Evolutionary conservation across 2,888 invertebrate species (phyloP).

Genomic region (Microctonus brassicae): DNA sequence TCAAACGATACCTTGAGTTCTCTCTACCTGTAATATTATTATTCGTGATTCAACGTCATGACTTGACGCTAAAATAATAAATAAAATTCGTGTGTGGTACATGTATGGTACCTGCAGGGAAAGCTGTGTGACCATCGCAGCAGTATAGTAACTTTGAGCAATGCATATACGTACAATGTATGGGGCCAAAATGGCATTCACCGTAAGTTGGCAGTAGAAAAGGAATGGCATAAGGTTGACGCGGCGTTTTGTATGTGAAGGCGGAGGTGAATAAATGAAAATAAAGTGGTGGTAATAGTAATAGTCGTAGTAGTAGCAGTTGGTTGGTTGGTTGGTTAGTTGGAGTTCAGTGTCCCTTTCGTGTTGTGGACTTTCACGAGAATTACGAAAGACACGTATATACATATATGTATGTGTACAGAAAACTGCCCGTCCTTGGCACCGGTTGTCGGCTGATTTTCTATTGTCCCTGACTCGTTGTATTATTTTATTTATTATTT

Average conservation of each 20-base stretch:
- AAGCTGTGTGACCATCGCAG: conserved; percentile 33
- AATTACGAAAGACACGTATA: conserved; percentile 65
- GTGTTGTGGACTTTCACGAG: conserved; percentile 68
- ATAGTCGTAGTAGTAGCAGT: conserved; percentile 31
- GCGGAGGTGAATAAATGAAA: conserved; percentile 41
- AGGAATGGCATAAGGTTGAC: conserved; percentile 2
- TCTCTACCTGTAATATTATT: conserved; percentile 46
- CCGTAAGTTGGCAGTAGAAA: conserved; percentile 4
- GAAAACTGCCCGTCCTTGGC: conserved; percentile 68
- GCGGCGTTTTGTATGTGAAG: conserved; percentile 42
- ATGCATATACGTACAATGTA: conserved; percentile 35
- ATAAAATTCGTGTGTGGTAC: neutral
- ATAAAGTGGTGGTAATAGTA: conserved; percentile 50
- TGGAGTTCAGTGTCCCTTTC: conserved; percentile 69
- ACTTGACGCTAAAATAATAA: conserved; percentile 13
- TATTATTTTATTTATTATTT: neutral
- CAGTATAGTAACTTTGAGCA: conserved; percentile 51
- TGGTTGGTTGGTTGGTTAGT: no score
- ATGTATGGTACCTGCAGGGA: conserved; percentile 32
- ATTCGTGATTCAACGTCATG: conserved; percentile 22
- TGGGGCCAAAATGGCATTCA: conserved; percentile 16
- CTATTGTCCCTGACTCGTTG: conserved; percentile 60
- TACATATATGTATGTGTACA: conserved; percentile 16
- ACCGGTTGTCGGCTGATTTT: conserved; percentile 67
- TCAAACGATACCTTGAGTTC: conserved; percentile 53